These are phyloP conservation scores for Phyto melanocephala DNA, from an alignment of 2,888 invertebrate genomes.

Conservation along the genomic window DNA sequence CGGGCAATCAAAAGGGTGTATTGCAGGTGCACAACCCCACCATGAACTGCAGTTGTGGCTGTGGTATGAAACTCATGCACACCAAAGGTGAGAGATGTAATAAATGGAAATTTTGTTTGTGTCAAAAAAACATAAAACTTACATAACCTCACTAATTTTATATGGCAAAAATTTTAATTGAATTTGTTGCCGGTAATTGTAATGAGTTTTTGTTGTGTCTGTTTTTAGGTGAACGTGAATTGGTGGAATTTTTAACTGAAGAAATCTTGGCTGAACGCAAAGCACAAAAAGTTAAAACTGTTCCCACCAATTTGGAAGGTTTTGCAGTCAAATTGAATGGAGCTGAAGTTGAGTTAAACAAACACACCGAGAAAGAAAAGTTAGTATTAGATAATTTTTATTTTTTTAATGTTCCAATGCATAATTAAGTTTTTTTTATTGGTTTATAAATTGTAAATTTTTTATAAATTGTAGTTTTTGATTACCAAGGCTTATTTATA, in stretches of 20 bases:
- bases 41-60: slow-evolving; percentile 85
- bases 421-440: too few relatives aligned
- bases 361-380: slow-evolving; percentile 84
- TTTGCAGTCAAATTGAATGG: slow-evolving; percentile 89
- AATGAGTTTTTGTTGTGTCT: slow-evolving; percentile 15
- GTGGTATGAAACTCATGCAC: slow-evolving; percentile 83
- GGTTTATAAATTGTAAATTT: too few relatives aligned
- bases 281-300: slow-evolving; percentile 86
- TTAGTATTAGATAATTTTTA: slow-evolving; percentile 49
- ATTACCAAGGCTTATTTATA: too few relatives aligned
- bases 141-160: slow-evolving; percentile 73
- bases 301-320: slow-evolving; percentile 88
- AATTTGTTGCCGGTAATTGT: slow-evolving; percentile 36
- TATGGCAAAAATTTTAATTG: slow-evolving; percentile 1
- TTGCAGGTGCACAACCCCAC: slow-evolving; percentile 81
- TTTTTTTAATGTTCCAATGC: too few relatives aligned
- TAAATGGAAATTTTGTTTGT: background rate
- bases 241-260: slow-evolving; percentile 94
- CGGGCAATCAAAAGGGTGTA: slow-evolving; percentile 72
- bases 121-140: slow-evolving; percentile 54
- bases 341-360: slow-evolving; percentile 91
- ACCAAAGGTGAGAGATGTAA: slow-evolving; percentile 83
- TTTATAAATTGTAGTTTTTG: too few relatives aligned
- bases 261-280: slow-evolving; percentile 96
- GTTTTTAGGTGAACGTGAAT: slow-evolving; percentile 87